Conservation (phyloP, 1,140 invertebrate genomes). For the Musca domestica region DNA sequence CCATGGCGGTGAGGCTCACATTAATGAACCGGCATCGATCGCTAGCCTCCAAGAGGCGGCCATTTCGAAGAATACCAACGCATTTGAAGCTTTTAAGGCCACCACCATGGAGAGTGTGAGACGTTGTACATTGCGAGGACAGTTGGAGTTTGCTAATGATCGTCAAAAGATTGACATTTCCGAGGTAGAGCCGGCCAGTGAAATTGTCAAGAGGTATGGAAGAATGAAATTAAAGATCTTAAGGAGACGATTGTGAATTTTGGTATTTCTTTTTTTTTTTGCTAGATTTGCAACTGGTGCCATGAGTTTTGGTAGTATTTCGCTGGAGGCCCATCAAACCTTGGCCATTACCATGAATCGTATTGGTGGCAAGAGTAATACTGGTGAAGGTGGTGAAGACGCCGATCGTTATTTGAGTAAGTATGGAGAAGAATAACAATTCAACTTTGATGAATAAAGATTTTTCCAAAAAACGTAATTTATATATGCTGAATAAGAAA, state of each 20-base stretch:
- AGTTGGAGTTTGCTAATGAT: slow-evolving; percentile 78
- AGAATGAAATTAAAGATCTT: no score
- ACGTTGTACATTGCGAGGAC: slow-evolving; percentile 88
- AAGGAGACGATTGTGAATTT: no score
- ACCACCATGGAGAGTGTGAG: slow-evolving; percentile 83
- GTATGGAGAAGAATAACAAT: no score
- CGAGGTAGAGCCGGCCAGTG: slow-evolving; percentile 88
- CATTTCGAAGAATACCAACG: slow-evolving; percentile 72
- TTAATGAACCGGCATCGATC: slow-evolving; percentile 94
- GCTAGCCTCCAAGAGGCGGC: slow-evolving; percentile 91
- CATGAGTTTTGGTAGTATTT: slow-evolving; percentile 64
- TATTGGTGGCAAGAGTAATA: slow-evolving; percentile 94
- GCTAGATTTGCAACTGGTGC: slow-evolving; percentile 55
- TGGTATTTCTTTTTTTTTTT: neutral
- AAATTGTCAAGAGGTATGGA: slow-evolving; percentile 90
- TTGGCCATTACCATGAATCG: slow-evolving; percentile 97
- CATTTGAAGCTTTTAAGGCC: slow-evolving; percentile 87
- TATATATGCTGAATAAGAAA: no score
- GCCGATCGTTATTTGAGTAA: slow-evolving; percentile 77
- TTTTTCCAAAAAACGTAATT: no score
- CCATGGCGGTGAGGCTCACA: slow-evolving; percentile 94
- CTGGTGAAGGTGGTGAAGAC: slow-evolving; percentile 92
- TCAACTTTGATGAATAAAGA: no score
- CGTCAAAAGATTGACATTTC: slow-evolving; percentile 76
- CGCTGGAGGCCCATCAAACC: slow-evolving; percentile 89